Evolutionary conservation across 2,888 invertebrate genomes (phyloP), one percentile per base, ranked within the genome.

Genomic region (Amiota communis): DNA sequence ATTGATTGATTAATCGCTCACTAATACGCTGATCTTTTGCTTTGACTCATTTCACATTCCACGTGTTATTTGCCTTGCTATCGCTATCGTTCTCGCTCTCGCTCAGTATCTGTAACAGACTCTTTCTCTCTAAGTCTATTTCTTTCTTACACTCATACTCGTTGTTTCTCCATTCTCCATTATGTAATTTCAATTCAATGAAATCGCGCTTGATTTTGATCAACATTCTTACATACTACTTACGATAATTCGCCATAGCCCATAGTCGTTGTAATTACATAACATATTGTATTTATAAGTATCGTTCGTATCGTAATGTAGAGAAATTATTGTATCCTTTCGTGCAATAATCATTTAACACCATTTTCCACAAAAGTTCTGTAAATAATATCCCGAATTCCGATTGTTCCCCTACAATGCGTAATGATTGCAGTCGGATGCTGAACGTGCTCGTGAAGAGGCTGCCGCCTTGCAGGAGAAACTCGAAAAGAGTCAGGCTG

Each of bases 401-500:
- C 59, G 59, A 59, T 59, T 59, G 59, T 59, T 59, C 17, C 17
- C 59, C 59, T 59, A n/a, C 17, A 36, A 4, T 36, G 17, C 59
- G 74, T 61, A 61, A 75, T 70, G 36, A 36, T 75, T 74, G 73
- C 79, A 90, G 90, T 87, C 96, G 63, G 97, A 97, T 88, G 96
- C 95, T 79, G 97, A 97, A 86, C 92, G 97, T 87, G 94, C 96
- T 64, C 93, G 95, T 75, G 92, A 94, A 49, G 97, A 97, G 88
- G 94, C 96, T 0, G 93, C 95, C 67, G 95, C 94, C 15, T 91
- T 97, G 74, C 97, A 97, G 88, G 97, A 97, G 86, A 97, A 97
- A 91, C 90, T 97, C 77, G 97, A 97, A 89, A 97, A 97, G 91
- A 96, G 96, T 72, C 97, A 97, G 90, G 97, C 97, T 76, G 97